phyloP scores from a whole-genome alignment of 2,113 vertebrate species.

The Microcebus lehilahytsara region DNA sequence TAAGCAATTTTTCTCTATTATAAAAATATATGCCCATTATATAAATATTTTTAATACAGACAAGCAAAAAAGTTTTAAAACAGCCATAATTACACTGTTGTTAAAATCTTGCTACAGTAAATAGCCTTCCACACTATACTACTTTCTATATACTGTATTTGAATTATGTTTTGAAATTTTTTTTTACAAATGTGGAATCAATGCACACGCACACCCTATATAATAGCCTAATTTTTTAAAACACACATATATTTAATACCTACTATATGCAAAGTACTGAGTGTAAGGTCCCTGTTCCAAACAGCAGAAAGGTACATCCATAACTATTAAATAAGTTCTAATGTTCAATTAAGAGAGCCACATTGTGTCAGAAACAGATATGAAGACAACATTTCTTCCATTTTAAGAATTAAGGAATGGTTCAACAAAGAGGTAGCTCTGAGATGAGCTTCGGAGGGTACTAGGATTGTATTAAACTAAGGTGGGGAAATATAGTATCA shows the following conservation, averaged over 20 bases:
- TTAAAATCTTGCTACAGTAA: neutral
- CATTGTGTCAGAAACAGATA: neutral
- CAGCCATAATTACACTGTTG: neutral
- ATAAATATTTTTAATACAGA: slow-evolving; percentile 14
- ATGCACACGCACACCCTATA: neutral
- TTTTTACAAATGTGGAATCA: neutral
- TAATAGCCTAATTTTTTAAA: neutral
- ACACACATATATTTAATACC: neutral
- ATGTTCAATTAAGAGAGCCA: neutral
- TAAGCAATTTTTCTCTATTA: neutral
- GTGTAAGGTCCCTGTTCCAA: neutral
- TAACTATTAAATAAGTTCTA: neutral
- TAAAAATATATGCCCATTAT: neutral
- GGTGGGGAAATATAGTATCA: neutral
- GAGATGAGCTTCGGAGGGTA: neutral
- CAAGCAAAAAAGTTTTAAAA: neutral
- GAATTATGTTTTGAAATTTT: neutral
- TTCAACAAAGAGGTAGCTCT: neutral
- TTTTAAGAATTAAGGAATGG: neutral
- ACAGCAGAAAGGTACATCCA: neutral
- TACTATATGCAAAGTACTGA: slow-evolving; percentile 30
- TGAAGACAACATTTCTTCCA: neutral
- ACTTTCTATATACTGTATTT: neutral
- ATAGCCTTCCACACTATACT: neutral
- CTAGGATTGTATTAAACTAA: neutral